A percentile compares a stretch with the other conserved stretches of the same genome.
Evolutionary conservation across 2,797 vertebrate species (phyloP).

Genomic region (Chiloscyllium punctatum): DNA sequence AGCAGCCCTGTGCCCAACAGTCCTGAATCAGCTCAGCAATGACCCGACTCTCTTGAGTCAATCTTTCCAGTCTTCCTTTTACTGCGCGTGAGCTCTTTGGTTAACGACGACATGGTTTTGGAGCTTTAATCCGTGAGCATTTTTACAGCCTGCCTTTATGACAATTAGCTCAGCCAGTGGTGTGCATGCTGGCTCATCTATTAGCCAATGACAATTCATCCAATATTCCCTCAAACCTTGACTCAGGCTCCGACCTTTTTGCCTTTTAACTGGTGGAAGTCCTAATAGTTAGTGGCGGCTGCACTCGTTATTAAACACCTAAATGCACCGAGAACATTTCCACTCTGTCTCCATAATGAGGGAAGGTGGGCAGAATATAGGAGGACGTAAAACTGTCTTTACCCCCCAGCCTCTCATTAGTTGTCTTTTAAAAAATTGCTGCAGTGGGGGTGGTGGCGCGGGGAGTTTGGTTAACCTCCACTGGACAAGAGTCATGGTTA

Average conservation of each 20-base stretch:
- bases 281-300: neutral
- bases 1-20: neutral
- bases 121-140: neutral
- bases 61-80: neutral
- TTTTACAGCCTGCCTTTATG: neutral
- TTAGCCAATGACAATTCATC: neutral
- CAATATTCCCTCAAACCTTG: neutral
- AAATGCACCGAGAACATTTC: neutral
- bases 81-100: no score
- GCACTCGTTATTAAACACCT: neutral
- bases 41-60: neutral
- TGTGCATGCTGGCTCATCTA: neutral
- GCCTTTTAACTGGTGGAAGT: neutral
- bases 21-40: neutral
- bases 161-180: neutral
- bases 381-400: neutral
- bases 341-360: neutral
- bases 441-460: neutral
- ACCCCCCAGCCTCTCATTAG: neutral
- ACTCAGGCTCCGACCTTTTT: neutral
- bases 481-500: neutral
- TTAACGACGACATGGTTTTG: neutral
- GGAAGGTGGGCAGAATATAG: neutral
- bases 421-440: neutral
- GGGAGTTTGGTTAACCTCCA: no score